phyloP scores from a whole-genome alignment of 2,888 invertebrate genomes.

The Auanema sp. region DNA sequence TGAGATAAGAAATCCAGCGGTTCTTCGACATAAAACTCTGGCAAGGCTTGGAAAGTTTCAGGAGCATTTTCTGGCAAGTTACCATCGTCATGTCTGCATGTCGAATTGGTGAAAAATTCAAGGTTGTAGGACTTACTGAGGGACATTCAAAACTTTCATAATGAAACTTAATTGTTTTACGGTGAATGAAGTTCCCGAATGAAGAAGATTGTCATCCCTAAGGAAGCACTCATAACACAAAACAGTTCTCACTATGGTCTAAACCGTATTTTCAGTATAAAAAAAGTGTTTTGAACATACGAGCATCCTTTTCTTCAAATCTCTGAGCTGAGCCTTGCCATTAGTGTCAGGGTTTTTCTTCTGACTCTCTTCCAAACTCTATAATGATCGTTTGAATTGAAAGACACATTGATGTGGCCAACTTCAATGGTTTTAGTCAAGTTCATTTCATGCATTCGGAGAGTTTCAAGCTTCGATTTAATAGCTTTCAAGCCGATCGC shows the following conservation, averaged over 20 bases:
- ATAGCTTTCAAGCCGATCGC: constrained; percentile 76
- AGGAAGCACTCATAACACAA: constrained; percentile 86
- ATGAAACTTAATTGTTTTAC: constrained; percentile 82
- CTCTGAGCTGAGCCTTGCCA: not conserved
- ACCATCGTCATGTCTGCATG: not conserved
- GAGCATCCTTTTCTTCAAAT: not conserved
- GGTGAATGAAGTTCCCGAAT: constrained; percentile 83
- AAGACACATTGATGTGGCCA: not conserved
- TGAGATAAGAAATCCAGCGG: constrained; percentile 93
- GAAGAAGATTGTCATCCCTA: constrained; percentile 80
- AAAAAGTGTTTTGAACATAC: not conserved
- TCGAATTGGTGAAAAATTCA: not conserved
- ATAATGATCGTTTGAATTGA: not conserved
- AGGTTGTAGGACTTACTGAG: constrained; percentile 42
- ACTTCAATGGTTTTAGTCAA: no score
- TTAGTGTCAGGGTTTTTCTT: not conserved
- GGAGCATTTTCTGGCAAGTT: constrained; percentile 71
- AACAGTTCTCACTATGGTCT: constrained; percentile 75
- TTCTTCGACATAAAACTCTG: constrained; percentile 95
- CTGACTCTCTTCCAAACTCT: not conserved
- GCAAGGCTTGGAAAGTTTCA: constrained; percentile 82
- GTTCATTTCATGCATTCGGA: no score
- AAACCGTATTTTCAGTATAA: constrained; percentile 6
- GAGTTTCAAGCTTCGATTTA: not conserved
- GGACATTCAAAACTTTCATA: constrained; percentile 65